Base-by-base conservation (phyloP, 2,888 invertebrate species). In the Spialia ferax region DNA sequence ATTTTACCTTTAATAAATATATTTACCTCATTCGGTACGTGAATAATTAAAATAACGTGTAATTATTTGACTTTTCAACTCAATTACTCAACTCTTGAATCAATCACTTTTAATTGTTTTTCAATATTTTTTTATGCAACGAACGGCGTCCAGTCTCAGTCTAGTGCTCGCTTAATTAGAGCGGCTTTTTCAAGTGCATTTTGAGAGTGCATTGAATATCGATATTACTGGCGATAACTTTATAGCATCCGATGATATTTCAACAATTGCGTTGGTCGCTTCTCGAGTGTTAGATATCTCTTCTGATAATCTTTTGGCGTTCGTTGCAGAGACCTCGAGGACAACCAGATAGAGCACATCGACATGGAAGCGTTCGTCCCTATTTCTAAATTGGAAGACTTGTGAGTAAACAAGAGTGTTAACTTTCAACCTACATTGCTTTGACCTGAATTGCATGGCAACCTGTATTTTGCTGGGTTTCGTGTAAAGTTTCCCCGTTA, bases 311-410 rank as follows among this genome's bases (percentile, higher is more conserved):
- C 32, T 35, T 45, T 42, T 42, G 50, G 26, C 20, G 29, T 45
- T 48, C 35, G 73, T 94, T 94, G 64, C 95, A 99, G 99, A 74
- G 97, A 99, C 87, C 91, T 99, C 82, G 97, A 98, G 87, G 96
- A 96, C 80, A 99, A 99, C 89, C 94, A 95, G 77, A 98, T 99
- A 74, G 95, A 96, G 65, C 95, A 95, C 78, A 98, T 99, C 75
- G 97, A 99, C 88, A 95, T 96, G 70, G 96, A 97, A 75, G 97
- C 98, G 5, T 99, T 99, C 89, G 91, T 96, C 63, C 95, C 96
- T 8, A 95, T 98, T 70, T 94, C 95, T 38, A 96, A 96, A 74
- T 94, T 99, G 48, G 96, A 97, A 88, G 98, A 99, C 87, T 92
- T 99, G 97, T 98, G 94, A 97, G 97, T 96, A 71, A 61, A 61